These are phyloP conservation scores for Periophthalmus modestus DNA, from an alignment of 2,113 vertebrate genomes.

Conservation along the genomic window DNA sequence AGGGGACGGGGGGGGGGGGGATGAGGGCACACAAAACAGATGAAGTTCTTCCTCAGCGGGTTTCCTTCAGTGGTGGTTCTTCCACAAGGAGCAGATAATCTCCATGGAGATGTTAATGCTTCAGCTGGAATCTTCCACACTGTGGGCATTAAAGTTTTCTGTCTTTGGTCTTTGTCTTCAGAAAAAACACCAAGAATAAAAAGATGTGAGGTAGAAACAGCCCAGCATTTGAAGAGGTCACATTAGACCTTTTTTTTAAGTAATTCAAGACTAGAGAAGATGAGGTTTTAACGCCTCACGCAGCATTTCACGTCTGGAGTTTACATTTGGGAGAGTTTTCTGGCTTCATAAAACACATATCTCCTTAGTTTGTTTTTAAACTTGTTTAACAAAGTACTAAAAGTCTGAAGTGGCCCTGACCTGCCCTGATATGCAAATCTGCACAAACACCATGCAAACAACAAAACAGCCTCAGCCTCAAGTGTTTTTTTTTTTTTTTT, in stretches of 20 bases:
- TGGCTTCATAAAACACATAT: neutral
- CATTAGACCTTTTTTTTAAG: too few species aligned
- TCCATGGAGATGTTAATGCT: too few species aligned
- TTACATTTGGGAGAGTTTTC: neutral
- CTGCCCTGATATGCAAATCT: neutral
- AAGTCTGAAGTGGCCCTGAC: neutral
- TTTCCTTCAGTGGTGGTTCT: constrained; percentile 1
- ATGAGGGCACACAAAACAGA: constrained; percentile 10
- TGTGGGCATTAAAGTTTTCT: too few species aligned
- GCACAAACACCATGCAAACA: neutral
- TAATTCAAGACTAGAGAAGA: too few species aligned
- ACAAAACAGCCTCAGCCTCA: neutral
- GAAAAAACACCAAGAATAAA: too few species aligned
- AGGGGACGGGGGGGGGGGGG: neutral
- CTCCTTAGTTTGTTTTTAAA: neutral
- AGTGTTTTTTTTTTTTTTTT: too few species aligned
- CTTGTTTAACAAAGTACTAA: neutral
- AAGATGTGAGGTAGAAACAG: too few species aligned
- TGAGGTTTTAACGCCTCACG: too few species aligned
- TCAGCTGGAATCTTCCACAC: too few species aligned
- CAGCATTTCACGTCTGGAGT: too few species aligned
- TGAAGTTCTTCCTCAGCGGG: neutral
- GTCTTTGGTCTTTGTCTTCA: too few species aligned
- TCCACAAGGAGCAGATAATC: neutral
- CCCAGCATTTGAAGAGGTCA: too few species aligned